Evolutionary conservation across 2,888 invertebrate species (phyloP).

Genomic region (Sepioteuthis lessoniana): DNA sequence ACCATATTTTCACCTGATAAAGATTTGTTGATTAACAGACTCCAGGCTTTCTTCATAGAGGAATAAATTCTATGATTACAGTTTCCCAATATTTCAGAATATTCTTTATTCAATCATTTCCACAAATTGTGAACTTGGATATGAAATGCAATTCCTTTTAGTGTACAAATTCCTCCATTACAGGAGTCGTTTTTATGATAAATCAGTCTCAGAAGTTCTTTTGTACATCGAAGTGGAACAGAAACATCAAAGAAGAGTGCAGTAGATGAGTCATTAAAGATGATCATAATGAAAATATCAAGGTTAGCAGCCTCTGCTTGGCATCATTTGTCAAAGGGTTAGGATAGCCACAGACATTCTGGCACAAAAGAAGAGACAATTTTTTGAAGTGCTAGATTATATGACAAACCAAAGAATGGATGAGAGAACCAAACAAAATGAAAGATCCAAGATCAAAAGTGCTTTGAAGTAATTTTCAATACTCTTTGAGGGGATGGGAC

Average conservation of each 20-base stretch:
- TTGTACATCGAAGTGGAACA: not conserved
- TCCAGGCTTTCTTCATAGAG: too few relatives aligned
- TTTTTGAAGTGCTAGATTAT: not conserved
- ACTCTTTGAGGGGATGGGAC: not conserved
- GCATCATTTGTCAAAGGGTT: too few relatives aligned
- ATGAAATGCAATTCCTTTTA: not conserved
- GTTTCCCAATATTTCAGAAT: not conserved
- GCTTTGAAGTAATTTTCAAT: not conserved
- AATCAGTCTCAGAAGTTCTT: not conserved
- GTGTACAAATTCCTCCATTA: not conserved
- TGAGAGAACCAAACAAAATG: not conserved
- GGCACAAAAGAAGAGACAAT: constrained; percentile 14
- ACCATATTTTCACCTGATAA: too few relatives aligned
- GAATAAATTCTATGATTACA: not conserved
- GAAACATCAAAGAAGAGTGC: constrained; percentile 3
- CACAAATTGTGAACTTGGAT: not conserved
- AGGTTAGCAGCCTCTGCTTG: not conserved
- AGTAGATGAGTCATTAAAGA: not conserved
- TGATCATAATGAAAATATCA: not conserved
- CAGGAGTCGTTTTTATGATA: not conserved
- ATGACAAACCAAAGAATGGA: not conserved
- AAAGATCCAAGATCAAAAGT: not conserved
- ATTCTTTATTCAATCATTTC: not conserved
- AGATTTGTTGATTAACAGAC: too few relatives aligned
- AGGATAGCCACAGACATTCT: not conserved